Base-by-base conservation (phyloP, 2,113 vertebrate species). In the Astur gentilis region DNA sequence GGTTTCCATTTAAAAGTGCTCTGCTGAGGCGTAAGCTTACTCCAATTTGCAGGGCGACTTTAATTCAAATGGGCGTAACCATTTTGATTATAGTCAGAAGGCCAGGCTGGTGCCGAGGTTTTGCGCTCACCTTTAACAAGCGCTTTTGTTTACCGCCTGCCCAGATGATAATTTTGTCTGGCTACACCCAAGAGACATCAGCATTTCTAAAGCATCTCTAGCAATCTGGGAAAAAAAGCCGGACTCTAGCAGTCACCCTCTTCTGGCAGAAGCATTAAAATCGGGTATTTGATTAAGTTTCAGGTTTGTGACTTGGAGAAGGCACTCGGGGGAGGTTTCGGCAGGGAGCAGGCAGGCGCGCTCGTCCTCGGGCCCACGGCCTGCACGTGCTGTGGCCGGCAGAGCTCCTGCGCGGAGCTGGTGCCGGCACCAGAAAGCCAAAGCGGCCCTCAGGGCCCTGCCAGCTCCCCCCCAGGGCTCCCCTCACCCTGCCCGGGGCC, bases 221-320 rank as follows among this genome's bases (percentile, higher is more conserved):
- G 42, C 72, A 92, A 34, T 75, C 40, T 64, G 92, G 83, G 80
- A 83, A 55, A 78, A 78, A 86, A 84, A 87, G 49, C 31, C 83
- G 91, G 93, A 78, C 21, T 54, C 75, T 40, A 61, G 66, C 82
- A 90, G 71, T 44, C 89, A 93, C 90, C 62, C 15, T 92, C 42
- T 85, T 85, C 90, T 75, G 61, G 82, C 78, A 96, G 85, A 93
- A 94, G 57, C 69, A 85, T 93, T 87, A 75, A 82, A 79, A 49
- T 38, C 52, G 2, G 8, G 13, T 45, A 55, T 75, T 89, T 1
- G 3, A 62, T 78, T 40, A 67, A 66, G 44, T n/a, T 66, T 83
- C 65, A 64, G 84, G 69, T 87, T 89, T 78, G 84, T 26, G 73
- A 58, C 38, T 57, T 42, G 29, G 64, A 58, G 54, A 13, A 70